Percentiles rank a stretch among this genome's conserved stretches.
These are phyloP conservation scores for Drosophila jambulina DNA, from an alignment of 1,140 invertebrate genomes.

Conservation along the genomic window DNA sequence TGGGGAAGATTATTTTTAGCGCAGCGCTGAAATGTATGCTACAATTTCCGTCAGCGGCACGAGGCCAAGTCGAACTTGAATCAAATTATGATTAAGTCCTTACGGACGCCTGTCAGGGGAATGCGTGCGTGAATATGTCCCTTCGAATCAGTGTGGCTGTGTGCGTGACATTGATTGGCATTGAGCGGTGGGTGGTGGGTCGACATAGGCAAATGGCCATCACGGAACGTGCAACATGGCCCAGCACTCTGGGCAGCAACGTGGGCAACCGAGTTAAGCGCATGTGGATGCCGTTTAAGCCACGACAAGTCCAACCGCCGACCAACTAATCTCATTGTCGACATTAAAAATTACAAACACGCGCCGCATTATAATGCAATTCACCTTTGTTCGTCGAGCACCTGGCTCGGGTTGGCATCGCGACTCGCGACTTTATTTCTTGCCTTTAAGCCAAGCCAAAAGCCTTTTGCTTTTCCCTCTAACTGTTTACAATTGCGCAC, in stretches of 20 bases:
- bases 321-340: constrained; percentile 50
- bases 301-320: constrained; percentile 28
- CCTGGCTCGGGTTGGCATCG: constrained; percentile 32
- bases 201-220: constrained; percentile 47
- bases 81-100: constrained; percentile 67
- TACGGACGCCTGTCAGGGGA: constrained; percentile 61
- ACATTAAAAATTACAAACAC: constrained; percentile 62
- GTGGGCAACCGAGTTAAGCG: constrained; percentile 51
- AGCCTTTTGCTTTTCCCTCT: not conserved
- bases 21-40: constrained; percentile 49
- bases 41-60: constrained; percentile 52
- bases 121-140: constrained; percentile 46
- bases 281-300: constrained; percentile 50
- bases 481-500: constrained; percentile 45
- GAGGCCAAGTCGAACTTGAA: constrained; percentile 54
- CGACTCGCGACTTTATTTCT: constrained; percentile 7
- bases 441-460: constrained; percentile 14
- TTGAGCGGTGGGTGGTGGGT: constrained; percentile 25
- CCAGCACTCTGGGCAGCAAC: constrained; percentile 19
- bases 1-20: constrained; percentile 47
- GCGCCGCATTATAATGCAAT: constrained; percentile 48
- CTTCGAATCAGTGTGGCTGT: constrained; percentile 24
- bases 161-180: constrained; percentile 58
- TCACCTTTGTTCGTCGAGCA: constrained; percentile 43
- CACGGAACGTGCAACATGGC: constrained; percentile 9